Evolutionary conservation across 2,113 vertebrate species (phyloP).

Genomic region (Nycticorax nycticorax): DNA sequence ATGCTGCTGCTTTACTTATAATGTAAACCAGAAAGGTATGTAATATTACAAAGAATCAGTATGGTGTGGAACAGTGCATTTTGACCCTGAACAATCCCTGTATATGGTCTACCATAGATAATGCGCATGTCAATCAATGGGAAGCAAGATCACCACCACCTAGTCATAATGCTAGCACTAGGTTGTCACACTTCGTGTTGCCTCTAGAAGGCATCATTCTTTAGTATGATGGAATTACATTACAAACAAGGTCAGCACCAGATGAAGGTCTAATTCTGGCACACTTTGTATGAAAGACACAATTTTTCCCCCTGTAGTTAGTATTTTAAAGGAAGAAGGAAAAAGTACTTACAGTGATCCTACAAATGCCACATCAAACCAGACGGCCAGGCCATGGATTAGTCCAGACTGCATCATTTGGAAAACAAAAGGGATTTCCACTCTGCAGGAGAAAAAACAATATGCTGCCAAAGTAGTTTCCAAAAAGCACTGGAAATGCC

Average conservation of each 20-base stretch:
- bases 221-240: neutral
- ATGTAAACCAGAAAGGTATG: neutral
- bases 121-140: neutral
- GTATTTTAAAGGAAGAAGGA: neutral
- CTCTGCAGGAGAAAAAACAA: conserved; percentile 60
- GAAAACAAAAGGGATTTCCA: conserved; percentile 85
- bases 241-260: neutral
- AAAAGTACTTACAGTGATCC: conserved; percentile 73
- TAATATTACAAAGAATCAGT: neutral
- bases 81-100: neutral
- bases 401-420: conserved; percentile 79
- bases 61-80: neutral
- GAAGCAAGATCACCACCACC: neutral
- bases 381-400: conserved; percentile 81
- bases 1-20: neutral
- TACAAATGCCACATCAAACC: conserved; percentile 85
- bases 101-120: neutral
- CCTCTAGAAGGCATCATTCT: neutral
- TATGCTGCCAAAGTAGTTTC: neutral
- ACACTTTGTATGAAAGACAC: neutral
- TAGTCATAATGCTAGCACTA: neutral
- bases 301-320: neutral
- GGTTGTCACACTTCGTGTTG: neutral
- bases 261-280: neutral
- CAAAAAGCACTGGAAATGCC: neutral